Conservation (phyloP, 2,113 vertebrate species). For the Gallinago media region DNA sequence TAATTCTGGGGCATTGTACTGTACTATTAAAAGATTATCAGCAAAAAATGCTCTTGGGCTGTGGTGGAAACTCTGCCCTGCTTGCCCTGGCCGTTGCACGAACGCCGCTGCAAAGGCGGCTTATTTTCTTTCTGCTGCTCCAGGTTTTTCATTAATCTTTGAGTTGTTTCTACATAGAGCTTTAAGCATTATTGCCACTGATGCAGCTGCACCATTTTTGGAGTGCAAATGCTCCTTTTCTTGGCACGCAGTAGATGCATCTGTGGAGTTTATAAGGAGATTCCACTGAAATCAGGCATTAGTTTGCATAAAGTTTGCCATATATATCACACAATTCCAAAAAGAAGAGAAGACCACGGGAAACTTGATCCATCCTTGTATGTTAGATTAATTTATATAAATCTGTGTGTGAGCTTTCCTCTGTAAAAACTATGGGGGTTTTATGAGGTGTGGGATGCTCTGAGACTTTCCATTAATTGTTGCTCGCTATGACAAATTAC, state of each 20-base stretch:
- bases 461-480: constrained; percentile 43
- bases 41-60: background rate
- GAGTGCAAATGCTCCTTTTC: constrained; percentile 4
- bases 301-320: constrained; percentile 10
- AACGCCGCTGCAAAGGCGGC: background rate
- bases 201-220: constrained; percentile 22
- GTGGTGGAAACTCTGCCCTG: background rate
- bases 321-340: background rate
- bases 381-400: constrained; percentile 21
- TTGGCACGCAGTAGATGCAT: background rate
- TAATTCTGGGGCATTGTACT: background rate
- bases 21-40: background rate
- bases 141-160: background rate
- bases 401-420: background rate
- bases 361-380: background rate
- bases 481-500: constrained; percentile 42
- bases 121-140: background rate
- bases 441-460: constrained; percentile 43
- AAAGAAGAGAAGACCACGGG: background rate
- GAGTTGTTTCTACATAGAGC: background rate
- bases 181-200: background rate
- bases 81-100: background rate
- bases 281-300: background rate
- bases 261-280: background rate
- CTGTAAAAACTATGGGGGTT: background rate